Evolutionary conservation across 2,888 invertebrate genomes (phyloP), one percentile per base, ranked within the genome.

Genomic region (Phlogophora meticulosa): DNA sequence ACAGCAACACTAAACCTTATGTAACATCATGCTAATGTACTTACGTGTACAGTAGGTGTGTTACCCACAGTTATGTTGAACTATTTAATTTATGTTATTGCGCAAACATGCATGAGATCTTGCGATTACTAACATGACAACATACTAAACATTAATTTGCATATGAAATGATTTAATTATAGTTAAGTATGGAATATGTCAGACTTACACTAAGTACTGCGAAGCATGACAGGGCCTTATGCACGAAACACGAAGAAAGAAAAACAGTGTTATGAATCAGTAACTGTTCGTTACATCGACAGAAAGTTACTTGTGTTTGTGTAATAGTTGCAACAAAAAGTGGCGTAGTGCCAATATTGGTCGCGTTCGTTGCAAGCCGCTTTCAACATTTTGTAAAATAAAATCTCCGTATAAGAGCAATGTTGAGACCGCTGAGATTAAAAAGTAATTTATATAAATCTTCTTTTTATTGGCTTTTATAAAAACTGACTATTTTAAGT

Each of bases 271-370:
- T 40, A 45, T 53, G 40, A n/a, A 43, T 53, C 17, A 55, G 42
- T 22, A 53, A 52, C 45, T 56, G 15, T 40, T 45, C 49, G 51
- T 45, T 56, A 61, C 67, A 65, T 65, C 36, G 46, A 55, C 42
- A 53, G 28, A 32, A 56, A 62, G 42, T 42, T 53, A 36, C n/a
- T n/a, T n/a, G n/a, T 60, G 43, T 69, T 72, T 60, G 59, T 62
- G 38, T 48, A 76, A 68, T 62, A 52, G 68, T 67, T 80, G 55
- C 67, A 67, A 15, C 45, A 13, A 61, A 63, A 53, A 42, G 53
- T 76, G 71, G 84, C 71, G 10, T 28, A 63, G 61, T 65, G 82
- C 84, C 80, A 82, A 69, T 73, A 51, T 58, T 28, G 34, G 43
- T 28, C 46, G 36, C 32, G 46, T 40, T 17, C 38, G n/a, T 40